phyloP scores from a whole-genome alignment of 2,113 vertebrate genomes.

The Mungos mungo region DNA sequence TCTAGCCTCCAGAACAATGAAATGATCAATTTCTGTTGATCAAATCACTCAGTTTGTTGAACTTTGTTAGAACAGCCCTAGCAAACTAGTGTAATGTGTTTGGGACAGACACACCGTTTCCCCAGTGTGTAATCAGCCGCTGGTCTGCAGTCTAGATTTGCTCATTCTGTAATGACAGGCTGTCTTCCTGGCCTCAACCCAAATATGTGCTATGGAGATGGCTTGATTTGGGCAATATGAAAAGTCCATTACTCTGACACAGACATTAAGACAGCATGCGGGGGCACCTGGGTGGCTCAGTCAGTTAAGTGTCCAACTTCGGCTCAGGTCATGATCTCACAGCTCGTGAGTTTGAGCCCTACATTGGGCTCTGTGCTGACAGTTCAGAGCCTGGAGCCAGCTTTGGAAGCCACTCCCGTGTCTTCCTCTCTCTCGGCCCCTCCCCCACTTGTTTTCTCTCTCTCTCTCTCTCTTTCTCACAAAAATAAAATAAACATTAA shows the following conservation, averaged over 20 bases:
- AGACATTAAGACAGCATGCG: background rate
- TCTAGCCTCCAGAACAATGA: background rate
- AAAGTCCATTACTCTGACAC: background rate
- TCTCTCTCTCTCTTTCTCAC: no score
- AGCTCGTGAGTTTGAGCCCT: no score
- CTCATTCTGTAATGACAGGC: background rate
- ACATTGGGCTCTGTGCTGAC: no score
- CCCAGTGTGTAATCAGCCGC: background rate
- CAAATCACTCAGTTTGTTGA: background rate
- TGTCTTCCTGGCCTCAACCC: background rate
- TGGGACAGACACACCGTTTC: background rate
- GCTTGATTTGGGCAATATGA: background rate
- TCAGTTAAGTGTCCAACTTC: no score
- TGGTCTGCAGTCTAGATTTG: background rate
- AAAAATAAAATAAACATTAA: no score
- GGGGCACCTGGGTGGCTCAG: no score
- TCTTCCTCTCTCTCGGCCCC: no score
- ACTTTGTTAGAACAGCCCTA: background rate
- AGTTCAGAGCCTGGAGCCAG: no score
- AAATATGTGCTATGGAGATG: background rate
- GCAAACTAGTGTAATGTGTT: background rate
- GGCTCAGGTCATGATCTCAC: no score
- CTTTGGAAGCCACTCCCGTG: no score
- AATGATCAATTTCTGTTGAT: background rate
- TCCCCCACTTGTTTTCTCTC: no score